Evolutionary conservation across 37 sponge, comb jelly and placozoan species (phyloP), one percentile per base, ranked within the genome.

Genomic region (Crambe crambe): DNA sequence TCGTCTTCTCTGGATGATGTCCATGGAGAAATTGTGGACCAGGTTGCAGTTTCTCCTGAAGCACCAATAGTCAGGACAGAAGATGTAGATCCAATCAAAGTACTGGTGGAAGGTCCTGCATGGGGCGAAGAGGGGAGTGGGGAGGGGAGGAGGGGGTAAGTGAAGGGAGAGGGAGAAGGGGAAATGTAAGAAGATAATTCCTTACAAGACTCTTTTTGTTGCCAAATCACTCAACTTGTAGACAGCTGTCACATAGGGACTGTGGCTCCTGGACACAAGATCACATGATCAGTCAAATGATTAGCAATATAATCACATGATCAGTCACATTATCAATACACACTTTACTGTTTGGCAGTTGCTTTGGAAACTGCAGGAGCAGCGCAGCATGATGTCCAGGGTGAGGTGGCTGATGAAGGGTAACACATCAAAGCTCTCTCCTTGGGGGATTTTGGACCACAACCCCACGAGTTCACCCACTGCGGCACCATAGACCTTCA

Each of bases 321-420:
- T n/a, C n/a, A n/a, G n/a, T n/a, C n/a, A n/a, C n/a, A n/a, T n/a
- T n/a, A n/a, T n/a, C n/a, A n/a, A n/a, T n/a, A 59, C 87, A 82
- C 25, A 91, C 92, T 73, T 66, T 1, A 47, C 20, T 0, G 32
- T 72, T 70, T 96, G 97, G 51, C 94, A 96, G 85, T 89, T 69
- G 78, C 92, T 92, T 75, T 94, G 60, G 44, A 42, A 85, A 60
- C 86, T 85, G 59, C 91, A 93, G 51, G 86, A 80, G 60, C 97
- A 91, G 37, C 75, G 74, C 15, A 96, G 77, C 89, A 96, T 90
- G 35, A 94, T 84, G 69, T 96, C 97, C 47, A 96, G 82, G 18
- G 97, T 88, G 58, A 88, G 62, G 20, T 86, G 80, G 59, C 89
- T 96, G 42, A 92, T 83, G 57, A 65, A 71, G 32, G 83, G 76